Evolutionary conservation across 2,888 invertebrate species (phyloP).

Genomic region (Athrips mouffetella): DNA sequence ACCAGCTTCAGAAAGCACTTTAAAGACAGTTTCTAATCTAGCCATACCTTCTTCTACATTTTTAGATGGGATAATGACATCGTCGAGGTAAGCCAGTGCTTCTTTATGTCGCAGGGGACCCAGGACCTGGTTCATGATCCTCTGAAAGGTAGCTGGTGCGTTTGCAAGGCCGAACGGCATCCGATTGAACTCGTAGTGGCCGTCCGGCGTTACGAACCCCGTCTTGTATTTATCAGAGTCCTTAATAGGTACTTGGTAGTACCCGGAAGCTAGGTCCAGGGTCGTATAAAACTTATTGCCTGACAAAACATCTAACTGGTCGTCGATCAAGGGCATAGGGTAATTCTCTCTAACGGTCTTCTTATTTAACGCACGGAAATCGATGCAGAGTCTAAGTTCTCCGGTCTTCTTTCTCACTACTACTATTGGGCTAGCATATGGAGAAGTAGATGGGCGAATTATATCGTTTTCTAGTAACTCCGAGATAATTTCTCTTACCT

Average conservation of each 20-base stretch:
- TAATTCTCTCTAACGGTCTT: constrained; percentile 17
- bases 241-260: constrained; percentile 7
- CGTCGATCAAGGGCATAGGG: constrained; percentile 18
- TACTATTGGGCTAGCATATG: constrained; percentile 17
- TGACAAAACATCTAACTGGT: constrained; percentile 14
- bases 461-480: constrained; percentile 12
- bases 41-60: neutral
- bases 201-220: constrained; percentile 17
- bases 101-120: constrained; percentile 7
- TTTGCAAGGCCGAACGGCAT: constrained; percentile 29
- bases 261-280: constrained; percentile 11
- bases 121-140: constrained; percentile 23
- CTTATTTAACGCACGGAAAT: constrained; percentile 19
- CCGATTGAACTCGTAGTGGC: constrained; percentile 15
- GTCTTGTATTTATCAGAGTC: constrained; percentile 18
- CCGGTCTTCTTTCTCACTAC: constrained; percentile 22
- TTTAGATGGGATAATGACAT: neutral
- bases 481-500: constrained; percentile 13
- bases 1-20: neutral
- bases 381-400: constrained; percentile 25
- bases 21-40: neutral
- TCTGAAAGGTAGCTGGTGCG: constrained; percentile 34
- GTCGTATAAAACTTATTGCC: constrained; percentile 13
- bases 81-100: constrained; percentile 21
- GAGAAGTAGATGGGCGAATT: constrained; percentile 10